Evolutionary conservation across 2,888 invertebrate species (phyloP).

Genomic region (Crematogaster levior): DNA sequence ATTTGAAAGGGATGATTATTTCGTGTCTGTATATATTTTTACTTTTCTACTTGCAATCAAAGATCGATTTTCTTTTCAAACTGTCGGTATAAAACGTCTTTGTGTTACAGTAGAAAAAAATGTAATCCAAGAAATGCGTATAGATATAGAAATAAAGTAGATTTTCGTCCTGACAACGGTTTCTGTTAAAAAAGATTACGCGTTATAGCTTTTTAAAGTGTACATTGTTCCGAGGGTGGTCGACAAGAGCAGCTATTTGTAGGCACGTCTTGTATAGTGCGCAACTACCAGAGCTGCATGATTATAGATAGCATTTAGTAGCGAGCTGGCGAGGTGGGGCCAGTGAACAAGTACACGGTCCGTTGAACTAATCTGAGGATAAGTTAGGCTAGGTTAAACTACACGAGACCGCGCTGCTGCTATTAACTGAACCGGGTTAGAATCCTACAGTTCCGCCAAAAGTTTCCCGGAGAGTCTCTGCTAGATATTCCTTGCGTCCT

Average conservation of each 20-base stretch:
- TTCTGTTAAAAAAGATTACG: background rate
- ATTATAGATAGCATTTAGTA: constrained; percentile 67
- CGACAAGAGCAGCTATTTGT: constrained; percentile 41
- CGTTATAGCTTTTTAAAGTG: background rate
- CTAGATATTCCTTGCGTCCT: constrained; percentile 61
- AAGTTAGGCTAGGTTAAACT: constrained; percentile 80
- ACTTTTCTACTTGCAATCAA: background rate
- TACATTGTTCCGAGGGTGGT: background rate
- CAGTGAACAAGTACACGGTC: constrained; percentile 73
- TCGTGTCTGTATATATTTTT: background rate
- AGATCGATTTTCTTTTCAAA: background rate
- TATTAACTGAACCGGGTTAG: constrained; percentile 78
- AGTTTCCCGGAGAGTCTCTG: constrained; percentile 65
- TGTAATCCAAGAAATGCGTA: background rate
- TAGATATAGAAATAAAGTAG: background rate
- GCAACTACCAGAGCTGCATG: constrained; percentile 68
- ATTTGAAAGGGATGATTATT: background rate
- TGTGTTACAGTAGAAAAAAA: background rate
- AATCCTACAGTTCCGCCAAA: constrained; percentile 66
- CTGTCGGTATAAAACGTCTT: background rate
- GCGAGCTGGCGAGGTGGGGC: constrained; percentile 61
- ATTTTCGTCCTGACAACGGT: background rate
- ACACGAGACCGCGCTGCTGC: constrained; percentile 74
- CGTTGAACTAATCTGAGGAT: constrained; percentile 81
- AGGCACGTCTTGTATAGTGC: constrained; percentile 36